These are phyloP conservation scores for Homarus gammarus DNA, from an alignment of 2,888 invertebrate species.

Conservation along the genomic window DNA sequence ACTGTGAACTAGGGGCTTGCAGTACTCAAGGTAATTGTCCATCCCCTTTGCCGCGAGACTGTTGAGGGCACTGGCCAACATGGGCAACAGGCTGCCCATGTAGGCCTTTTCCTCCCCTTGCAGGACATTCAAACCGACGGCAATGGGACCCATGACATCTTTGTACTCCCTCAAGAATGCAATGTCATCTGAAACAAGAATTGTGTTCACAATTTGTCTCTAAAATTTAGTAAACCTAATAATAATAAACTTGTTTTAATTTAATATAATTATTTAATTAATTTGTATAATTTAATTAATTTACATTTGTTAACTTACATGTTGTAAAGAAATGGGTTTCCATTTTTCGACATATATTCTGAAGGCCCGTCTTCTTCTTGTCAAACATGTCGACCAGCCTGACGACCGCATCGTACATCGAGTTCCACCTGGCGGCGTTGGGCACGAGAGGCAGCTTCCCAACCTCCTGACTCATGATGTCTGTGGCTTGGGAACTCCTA, in stretches of 20 bases:
- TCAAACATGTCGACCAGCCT: slow-evolving; percentile 15
- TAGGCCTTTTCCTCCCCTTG: neutral
- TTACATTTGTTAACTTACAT: neutral
- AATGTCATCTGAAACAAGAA: slow-evolving; percentile 33
- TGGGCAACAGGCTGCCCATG: neutral
- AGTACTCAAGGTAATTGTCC: neutral
- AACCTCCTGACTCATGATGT: slow-evolving; percentile 20
- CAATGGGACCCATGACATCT: neutral
- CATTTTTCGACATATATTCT: neutral
- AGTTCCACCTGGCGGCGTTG: slow-evolving; percentile 20
- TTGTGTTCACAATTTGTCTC: no score
- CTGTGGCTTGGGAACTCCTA: slow-evolving; percentile 38
- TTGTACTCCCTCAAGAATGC: slow-evolving; percentile 26
- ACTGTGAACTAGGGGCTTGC: neutral
- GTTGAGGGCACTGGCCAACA: neutral
- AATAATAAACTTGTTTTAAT: neutral
- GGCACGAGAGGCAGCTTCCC: slow-evolving; percentile 24
- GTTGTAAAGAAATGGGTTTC: neutral
- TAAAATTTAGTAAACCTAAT: no score
- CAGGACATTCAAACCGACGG: neutral
- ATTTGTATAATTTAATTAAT: neutral
- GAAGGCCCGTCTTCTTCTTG: neutral
- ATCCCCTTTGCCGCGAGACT: neutral
- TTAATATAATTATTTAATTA: neutral
- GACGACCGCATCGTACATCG: slow-evolving; percentile 23